phyloP scores from a whole-genome alignment of 2,113 vertebrate genomes.

The Empidonax traillii region DNA sequence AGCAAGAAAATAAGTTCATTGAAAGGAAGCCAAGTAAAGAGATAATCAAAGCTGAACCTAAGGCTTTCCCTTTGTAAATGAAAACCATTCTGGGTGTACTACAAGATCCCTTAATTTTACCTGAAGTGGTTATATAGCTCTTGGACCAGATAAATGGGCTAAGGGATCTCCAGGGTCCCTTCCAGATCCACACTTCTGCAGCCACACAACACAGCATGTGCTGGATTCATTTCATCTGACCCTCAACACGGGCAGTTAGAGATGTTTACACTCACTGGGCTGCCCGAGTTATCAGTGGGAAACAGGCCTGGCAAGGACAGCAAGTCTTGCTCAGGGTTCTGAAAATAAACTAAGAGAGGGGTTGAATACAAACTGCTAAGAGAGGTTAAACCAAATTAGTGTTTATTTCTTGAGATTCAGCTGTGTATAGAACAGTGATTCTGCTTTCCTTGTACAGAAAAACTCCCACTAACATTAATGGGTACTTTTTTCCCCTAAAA shows the following conservation, averaged over 20 bases:
- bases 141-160: background rate
- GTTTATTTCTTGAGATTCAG: background rate
- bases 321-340: background rate
- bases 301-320: background rate
- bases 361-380: background rate
- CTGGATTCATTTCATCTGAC: background rate
- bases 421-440: background rate
- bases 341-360: background rate
- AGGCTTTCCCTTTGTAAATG: background rate
- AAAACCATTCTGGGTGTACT: background rate
- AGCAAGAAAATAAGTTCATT: background rate
- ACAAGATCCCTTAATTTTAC: background rate
- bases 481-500: background rate
- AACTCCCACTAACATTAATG: background rate
- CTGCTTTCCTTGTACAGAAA: background rate
- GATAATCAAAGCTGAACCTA: background rate
- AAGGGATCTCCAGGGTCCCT: background rate
- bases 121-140: background rate
- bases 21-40: background rate
- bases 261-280: background rate
- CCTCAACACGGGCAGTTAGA: background rate
- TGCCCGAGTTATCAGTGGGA: background rate
- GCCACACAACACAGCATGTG: background rate
- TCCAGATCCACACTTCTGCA: background rate
- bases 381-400: background rate